These are phyloP conservation scores for Choristoneura fumiferana DNA, from an alignment of 1,140 invertebrate species.

Conservation along the genomic window DNA sequence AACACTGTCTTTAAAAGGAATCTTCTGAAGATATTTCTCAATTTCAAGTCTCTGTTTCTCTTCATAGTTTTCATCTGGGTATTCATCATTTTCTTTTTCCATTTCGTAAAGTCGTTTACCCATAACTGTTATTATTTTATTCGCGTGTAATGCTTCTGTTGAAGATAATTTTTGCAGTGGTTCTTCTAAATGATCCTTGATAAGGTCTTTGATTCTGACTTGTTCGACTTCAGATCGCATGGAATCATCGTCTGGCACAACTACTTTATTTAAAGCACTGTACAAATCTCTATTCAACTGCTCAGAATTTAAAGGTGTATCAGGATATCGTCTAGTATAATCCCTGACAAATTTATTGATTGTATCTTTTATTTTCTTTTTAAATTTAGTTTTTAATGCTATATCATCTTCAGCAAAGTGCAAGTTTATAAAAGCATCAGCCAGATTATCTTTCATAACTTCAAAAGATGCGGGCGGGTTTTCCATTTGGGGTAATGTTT, in stretches of 20 bases:
- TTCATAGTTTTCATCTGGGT: constrained; percentile 13
- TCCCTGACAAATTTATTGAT: constrained; percentile 36
- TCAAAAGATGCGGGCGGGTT: constrained; percentile 33
- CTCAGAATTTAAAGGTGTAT: constrained; percentile 26
- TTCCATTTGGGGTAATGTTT: constrained; percentile 28
- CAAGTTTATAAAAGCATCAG: constrained; percentile 44
- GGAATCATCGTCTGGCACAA: constrained; percentile 32
- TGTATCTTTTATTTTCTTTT: constrained; percentile 29
- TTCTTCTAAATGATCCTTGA: constrained; percentile 33
- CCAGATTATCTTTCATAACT: constrained; percentile 40
- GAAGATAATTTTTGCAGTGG: constrained; percentile 20
- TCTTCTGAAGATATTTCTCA: constrained; percentile 21
- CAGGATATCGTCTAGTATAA: constrained; percentile 33
- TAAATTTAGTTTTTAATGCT: constrained; percentile 28
- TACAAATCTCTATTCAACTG: constrained; percentile 37
- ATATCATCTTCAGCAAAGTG: constrained; percentile 26
- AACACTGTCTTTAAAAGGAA: constrained; percentile 18
- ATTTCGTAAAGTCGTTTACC: constrained; percentile 23
- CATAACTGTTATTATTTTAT: constrained; percentile 25
- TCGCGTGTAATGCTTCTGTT: constrained; percentile 9
- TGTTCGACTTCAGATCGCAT: constrained; percentile 31
- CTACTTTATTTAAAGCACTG: constrained; percentile 35
- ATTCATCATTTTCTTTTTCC: constrained; percentile 20
- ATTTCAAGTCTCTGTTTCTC: constrained; percentile 17
- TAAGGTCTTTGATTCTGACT: constrained; percentile 31